Percentiles rank a stretch among this genome's conserved stretches.
phyloP scores from a whole-genome alignment of 2,888 invertebrate genomes.

The Dorcus hopei region DNA sequence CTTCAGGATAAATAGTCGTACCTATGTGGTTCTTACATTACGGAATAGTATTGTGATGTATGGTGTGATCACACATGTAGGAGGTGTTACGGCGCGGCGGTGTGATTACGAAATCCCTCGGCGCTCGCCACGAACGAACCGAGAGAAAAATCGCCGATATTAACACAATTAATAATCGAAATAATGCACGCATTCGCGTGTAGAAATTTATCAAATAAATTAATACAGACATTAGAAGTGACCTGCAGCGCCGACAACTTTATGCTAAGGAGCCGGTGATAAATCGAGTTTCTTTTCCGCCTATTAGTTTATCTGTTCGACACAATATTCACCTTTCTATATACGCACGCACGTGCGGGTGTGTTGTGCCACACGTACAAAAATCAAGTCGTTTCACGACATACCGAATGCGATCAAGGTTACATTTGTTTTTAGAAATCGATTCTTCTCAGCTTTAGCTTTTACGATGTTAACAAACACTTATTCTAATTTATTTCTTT shows the following conservation, averaged over 20 bases:
- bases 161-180: neutral
- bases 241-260: constrained; percentile 9
- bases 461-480: no score
- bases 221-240: constrained; percentile 8
- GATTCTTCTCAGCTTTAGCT: neutral
- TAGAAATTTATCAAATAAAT: constrained; percentile 14
- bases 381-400: neutral
- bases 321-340: constrained; percentile 17
- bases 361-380: constrained; percentile 2
- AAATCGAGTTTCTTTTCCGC: constrained; percentile 23
- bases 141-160: neutral
- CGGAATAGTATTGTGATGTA: no score
- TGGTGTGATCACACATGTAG: no score
- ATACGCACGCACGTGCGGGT: constrained; percentile 5
- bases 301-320: constrained; percentile 25
- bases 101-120: no score
- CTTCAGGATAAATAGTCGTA: no score
- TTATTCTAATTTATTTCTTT: no score
- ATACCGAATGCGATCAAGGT: neutral
- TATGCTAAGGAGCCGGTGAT: constrained; percentile 5
- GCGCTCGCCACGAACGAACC: no score
- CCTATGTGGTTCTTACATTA: no score
- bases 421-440: constrained; percentile 3
- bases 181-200: constrained; percentile 6
- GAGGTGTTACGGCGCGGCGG: no score